Conservation (phyloP, 2,888 invertebrate species). For the Tethea ocularis region DNA sequence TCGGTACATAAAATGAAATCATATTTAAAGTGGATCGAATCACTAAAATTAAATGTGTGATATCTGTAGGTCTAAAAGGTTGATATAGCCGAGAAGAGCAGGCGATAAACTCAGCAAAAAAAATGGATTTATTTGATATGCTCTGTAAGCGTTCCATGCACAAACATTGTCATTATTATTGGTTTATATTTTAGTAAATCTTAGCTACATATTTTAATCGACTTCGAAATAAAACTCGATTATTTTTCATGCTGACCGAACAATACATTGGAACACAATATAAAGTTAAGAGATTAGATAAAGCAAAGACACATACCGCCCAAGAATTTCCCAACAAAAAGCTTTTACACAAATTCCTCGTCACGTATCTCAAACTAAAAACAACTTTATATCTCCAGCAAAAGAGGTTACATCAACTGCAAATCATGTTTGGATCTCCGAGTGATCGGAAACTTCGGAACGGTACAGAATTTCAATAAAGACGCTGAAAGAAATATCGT, state of each 20-base stretch:
- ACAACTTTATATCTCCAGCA: slow-evolving; percentile 17
- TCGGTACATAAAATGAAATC: not conserved
- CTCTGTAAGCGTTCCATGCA: no score
- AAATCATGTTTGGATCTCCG: slow-evolving; percentile 22
- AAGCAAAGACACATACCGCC: slow-evolving; percentile 28
- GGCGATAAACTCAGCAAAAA: no score
- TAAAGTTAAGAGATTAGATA: slow-evolving; percentile 31
- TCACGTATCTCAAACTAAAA: slow-evolving; percentile 19
- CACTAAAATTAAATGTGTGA: no score
- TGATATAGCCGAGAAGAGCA: no score
- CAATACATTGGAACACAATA: slow-evolving; percentile 10
- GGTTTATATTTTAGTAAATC: no score
- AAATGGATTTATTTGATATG: no score
- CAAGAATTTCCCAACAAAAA: slow-evolving; percentile 25
- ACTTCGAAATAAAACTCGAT: not conserved
- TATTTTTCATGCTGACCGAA: slow-evolving; percentile 1
- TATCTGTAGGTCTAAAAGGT: no score
- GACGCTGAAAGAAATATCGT: slow-evolving; percentile 67
- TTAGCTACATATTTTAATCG: not conserved
- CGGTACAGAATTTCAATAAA: slow-evolving; percentile 78
- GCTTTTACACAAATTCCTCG: slow-evolving; percentile 14
- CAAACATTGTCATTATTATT: no score
- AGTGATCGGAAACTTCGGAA: slow-evolving; percentile 59
- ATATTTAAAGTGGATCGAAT: not conserved
- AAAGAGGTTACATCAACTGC: slow-evolving; percentile 20